A percentile compares a stretch with the other conserved stretches of the same genome.
These are phyloP conservation scores for Doryteuthis pealeii DNA, from an alignment of 1,140 invertebrate species.

Conservation along the genomic window DNA sequence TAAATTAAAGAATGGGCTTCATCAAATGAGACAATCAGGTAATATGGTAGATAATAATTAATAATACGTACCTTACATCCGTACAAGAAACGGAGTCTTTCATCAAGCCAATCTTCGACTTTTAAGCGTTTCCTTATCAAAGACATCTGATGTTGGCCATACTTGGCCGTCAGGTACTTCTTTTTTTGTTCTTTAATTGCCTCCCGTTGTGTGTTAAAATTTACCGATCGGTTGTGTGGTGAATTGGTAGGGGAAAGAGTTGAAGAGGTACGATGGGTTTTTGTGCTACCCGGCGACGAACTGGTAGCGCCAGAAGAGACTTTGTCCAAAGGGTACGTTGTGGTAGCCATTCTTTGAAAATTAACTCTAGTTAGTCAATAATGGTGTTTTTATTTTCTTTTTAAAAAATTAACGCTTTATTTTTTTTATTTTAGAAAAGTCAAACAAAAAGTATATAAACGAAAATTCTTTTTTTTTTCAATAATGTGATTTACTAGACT, in stretches of 20 bases:
- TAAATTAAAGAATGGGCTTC: too few relatives aligned
- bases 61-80: conserved; percentile 73
- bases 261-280: not conserved
- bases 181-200: conserved; percentile 70
- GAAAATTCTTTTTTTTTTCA: too few relatives aligned
- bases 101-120: conserved; percentile 97
- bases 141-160: conserved; percentile 95
- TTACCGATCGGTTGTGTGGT: conserved; percentile 27
- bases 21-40: too few relatives aligned
- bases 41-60: too few relatives aligned
- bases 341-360: not conserved
- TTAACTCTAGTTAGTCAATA: too few relatives aligned
- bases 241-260: not conserved
- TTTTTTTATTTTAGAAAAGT: too few relatives aligned
- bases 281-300: not conserved
- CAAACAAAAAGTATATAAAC: too few relatives aligned
- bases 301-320: not conserved
- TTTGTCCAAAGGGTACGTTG: conserved; percentile 5
- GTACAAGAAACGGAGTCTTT: conserved; percentile 88
- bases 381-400: too few relatives aligned
- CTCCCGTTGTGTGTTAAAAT: conserved; percentile 45
- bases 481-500: too few relatives aligned
- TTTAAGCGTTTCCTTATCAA: conserved; percentile 90
- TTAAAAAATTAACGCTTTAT: too few relatives aligned
- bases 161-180: conserved; percentile 90